phyloP scores from a whole-genome alignment of 2,113 vertebrate genomes.

The Cyprinodon brontotheroides region DNA sequence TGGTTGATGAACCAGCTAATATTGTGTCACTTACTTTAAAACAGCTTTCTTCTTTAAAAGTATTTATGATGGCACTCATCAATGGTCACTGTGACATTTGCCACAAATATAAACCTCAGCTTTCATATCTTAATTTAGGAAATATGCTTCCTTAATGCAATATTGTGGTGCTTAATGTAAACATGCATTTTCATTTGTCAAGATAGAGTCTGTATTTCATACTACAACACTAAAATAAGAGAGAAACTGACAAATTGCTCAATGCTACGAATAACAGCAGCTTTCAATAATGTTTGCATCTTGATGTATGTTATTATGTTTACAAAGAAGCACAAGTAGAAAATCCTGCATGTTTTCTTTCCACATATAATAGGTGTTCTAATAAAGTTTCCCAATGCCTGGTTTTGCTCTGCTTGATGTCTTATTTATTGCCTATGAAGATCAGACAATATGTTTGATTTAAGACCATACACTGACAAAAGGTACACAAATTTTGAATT shows the following conservation, averaged over 20 bases:
- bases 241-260: no score
- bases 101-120: not conserved
- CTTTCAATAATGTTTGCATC: not conserved
- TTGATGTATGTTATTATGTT: not conserved
- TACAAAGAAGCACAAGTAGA: not conserved
- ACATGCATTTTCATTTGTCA: not conserved
- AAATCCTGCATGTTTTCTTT: slow-evolving; percentile 4
- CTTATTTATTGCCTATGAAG: not conserved
- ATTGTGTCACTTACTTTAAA: not conserved
- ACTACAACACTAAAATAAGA: no score
- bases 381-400: slow-evolving; percentile 21
- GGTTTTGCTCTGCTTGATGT: slow-evolving; percentile 12
- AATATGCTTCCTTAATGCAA: not conserved
- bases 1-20: not conserved
- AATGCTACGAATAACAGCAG: not conserved
- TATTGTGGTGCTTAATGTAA: no score
- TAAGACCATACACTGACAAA: not conserved
- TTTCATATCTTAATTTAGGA: not conserved
- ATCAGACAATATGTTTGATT: not conserved
- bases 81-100: not conserved
- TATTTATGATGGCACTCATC: not conserved
- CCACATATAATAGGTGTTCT: not conserved
- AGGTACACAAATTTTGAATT: not conserved
- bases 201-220: not conserved
- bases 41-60: not conserved